A percentile compares a stretch with the other conserved stretches of the same genome.
Conservation (phyloP, 2,797 vertebrate species). For the Clangula hyemalis region DNA sequence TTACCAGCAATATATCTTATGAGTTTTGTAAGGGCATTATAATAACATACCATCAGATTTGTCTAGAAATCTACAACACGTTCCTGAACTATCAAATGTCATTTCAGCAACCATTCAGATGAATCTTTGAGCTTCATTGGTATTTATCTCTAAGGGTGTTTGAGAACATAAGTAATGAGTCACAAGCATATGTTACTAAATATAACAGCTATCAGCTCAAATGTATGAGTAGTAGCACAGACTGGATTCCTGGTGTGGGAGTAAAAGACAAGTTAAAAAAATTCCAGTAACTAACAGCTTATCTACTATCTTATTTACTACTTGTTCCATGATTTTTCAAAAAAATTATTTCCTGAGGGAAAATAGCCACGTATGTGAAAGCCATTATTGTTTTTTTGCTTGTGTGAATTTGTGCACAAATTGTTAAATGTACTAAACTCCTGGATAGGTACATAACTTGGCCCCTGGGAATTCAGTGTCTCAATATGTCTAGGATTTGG, state of each 20-base stretch:
- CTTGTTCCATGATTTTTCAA: not conserved
- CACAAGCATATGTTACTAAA: constrained; percentile 36
- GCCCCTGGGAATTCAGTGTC: not conserved
- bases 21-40: not conserved
- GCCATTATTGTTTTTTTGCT: not conserved
- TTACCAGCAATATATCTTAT: not conserved
- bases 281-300: not conserved
- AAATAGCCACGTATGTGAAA: not conserved
- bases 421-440: not conserved
- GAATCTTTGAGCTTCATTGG: constrained; percentile 19
- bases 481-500: not conserved
- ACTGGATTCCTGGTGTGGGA: not conserved
- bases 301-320: not conserved
- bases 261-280: not conserved
- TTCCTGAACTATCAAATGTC: not conserved
- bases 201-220: constrained; percentile 1
- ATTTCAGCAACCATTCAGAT: constrained; percentile 16
- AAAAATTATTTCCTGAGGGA: not conserved
- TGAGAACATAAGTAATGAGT: constrained; percentile 30
- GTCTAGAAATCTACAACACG: not conserved
- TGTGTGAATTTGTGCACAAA: not conserved
- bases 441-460: not conserved
- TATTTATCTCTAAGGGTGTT: constrained; percentile 31
- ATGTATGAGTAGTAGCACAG: not conserved
- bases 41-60: not conserved